A percentile compares a stretch with the other conserved stretches of the same genome.
Conservation (phyloP, 1,140 invertebrate species). For the Drosophila carrolli region DNA sequence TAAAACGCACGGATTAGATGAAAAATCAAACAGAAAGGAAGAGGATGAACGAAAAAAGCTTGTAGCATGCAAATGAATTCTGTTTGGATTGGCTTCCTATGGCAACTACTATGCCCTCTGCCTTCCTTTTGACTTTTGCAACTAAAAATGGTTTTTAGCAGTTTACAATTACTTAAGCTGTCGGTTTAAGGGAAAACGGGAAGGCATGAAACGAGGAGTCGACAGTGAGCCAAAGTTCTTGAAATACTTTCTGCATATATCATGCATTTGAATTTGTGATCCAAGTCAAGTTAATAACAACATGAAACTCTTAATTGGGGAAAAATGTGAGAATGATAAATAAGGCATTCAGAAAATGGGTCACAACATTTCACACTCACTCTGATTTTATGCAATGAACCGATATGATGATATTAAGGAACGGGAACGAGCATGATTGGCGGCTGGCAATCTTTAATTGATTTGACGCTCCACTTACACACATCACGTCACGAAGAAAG, state of each 20-base stretch:
- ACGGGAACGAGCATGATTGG: constrained; percentile 21
- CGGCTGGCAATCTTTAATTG: constrained; percentile 57
- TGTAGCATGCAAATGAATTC: constrained; percentile 76
- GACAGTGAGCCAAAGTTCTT: no score
- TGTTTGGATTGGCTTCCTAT: constrained; percentile 51
- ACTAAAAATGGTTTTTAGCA: constrained; percentile 62
- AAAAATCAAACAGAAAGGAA: constrained; percentile 71
- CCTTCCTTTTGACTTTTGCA: constrained; percentile 39
- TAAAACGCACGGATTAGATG: constrained; percentile 79
- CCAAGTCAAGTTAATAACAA: constrained; percentile 2
- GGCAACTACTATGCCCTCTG: constrained; percentile 32
- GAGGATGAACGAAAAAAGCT: constrained; percentile 12
- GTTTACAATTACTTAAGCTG: constrained; percentile 74
- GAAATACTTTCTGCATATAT: not conserved
- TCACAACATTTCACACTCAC: constrained; percentile 38
- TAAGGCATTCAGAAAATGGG: constrained; percentile 6
- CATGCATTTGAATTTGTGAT: not conserved
- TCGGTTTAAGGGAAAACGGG: not conserved
- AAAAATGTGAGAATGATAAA: not conserved
- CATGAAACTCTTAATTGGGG: not conserved
- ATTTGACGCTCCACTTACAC: constrained; percentile 49
- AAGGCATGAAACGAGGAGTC: not conserved
- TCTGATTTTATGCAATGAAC: constrained; percentile 38
- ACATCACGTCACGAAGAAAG: constrained; percentile 25
- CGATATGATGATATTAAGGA: constrained; percentile 1